These are phyloP conservation scores for Argyresthia goedartella DNA, from an alignment of 2,888 invertebrate genomes.

Conservation along the genomic window DNA sequence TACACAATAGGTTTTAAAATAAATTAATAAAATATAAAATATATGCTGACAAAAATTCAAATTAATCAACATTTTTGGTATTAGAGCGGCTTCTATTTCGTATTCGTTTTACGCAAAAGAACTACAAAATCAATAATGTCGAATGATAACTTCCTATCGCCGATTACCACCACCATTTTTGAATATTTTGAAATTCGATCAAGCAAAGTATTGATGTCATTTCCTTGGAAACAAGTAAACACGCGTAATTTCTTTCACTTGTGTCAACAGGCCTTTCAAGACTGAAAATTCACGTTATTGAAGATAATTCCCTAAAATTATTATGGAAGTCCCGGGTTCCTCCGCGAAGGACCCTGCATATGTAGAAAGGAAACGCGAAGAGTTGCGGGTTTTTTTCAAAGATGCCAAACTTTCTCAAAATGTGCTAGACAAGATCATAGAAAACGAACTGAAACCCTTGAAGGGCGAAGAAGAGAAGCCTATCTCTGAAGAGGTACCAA, in stretches of 20 bases:
- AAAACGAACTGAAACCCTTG: conserved; percentile 48
- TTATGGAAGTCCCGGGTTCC: conserved; percentile 26
- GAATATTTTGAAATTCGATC: conserved; percentile 28
- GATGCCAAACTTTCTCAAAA: conserved; percentile 39
- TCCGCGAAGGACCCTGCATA: conserved; percentile 24
- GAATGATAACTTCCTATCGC: conserved; percentile 1
- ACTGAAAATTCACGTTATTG: background rate
- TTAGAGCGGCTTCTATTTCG: too few relatives aligned
- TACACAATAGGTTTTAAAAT: too few relatives aligned
- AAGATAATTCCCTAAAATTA: background rate
- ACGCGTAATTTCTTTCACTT: conserved; percentile 9
- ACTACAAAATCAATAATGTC: background rate
- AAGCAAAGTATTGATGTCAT: conserved; percentile 21
- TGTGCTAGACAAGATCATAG: conserved; percentile 39
- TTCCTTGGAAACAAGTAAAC: conserved; percentile 26
- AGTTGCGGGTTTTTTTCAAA: conserved; percentile 43
- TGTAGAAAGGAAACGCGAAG: conserved; percentile 38
- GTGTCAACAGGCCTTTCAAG: conserved; percentile 3
- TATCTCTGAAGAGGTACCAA: conserved; percentile 32
- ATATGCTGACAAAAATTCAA: too few relatives aligned
- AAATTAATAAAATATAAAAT: too few relatives aligned
- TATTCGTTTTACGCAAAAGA: too few relatives aligned
- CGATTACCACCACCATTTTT: background rate
- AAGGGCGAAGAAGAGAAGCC: conserved; percentile 23
- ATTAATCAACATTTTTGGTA: too few relatives aligned